Evolutionary conservation across 2,113 vertebrate genomes (phyloP).

Genomic region (Lipotes vexillifer): DNA sequence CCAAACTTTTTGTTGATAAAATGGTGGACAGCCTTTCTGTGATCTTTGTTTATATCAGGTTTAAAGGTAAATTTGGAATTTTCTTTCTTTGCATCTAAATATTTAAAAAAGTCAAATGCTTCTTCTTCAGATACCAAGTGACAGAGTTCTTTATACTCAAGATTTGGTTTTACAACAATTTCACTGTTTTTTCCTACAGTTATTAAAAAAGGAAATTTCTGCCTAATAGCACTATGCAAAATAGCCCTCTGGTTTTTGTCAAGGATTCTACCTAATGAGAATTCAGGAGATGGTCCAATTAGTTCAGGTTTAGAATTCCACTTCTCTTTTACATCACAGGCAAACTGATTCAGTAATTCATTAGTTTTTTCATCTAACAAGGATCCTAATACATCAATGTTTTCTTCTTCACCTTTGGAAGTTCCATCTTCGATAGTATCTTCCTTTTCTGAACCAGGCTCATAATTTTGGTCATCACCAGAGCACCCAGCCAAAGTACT

Average conservation of each 20-base stretch:
- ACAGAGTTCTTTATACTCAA: constrained; percentile 88
- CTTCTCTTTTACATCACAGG: constrained; percentile 71
- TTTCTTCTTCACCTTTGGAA: neutral
- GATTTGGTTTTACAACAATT: constrained; percentile 89
- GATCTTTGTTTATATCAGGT: constrained; percentile 87
- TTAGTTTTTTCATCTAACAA: constrained; percentile 80
- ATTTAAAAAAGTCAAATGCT: constrained; percentile 89
- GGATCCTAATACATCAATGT: constrained; percentile 60
- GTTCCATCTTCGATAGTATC: neutral
- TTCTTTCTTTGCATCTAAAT: constrained; percentile 90
- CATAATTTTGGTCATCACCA: neutral
- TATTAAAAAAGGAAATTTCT: constrained; percentile 90
- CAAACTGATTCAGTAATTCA: constrained; percentile 83
- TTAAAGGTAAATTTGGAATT: constrained; percentile 89
- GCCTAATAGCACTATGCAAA: constrained; percentile 88
- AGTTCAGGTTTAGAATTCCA: constrained; percentile 40
- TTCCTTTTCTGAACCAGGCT: neutral
- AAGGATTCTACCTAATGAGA: constrained; percentile 84
- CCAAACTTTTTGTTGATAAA: constrained; percentile 92
- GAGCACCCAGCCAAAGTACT: neutral
- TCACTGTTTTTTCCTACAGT: constrained; percentile 87
- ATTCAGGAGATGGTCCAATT: constrained; percentile 58
- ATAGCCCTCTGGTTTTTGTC: constrained; percentile 87
- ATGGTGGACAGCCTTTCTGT: constrained; percentile 92
- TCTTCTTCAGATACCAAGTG: constrained; percentile 89